These are phyloP conservation scores for Andrena fulva DNA, from an alignment of 2,888 invertebrate genomes.

Conservation along the genomic window DNA sequence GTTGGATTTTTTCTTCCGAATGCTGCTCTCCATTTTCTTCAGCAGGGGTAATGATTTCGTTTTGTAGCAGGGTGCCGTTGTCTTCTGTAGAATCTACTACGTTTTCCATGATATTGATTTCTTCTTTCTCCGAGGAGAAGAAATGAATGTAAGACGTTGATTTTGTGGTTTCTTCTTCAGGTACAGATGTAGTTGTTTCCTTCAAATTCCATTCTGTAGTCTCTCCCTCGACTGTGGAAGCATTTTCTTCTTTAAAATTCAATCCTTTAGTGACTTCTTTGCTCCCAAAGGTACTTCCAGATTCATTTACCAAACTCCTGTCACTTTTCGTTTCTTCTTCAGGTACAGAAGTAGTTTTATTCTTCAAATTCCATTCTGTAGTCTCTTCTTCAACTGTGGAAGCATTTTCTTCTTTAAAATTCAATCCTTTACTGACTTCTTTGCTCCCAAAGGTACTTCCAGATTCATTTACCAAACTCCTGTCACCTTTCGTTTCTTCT, in stretches of 20 bases:
- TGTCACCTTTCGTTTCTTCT: too few relatives aligned
- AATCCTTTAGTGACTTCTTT: neutral
- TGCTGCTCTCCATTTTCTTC: neutral
- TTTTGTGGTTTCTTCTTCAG: too few relatives aligned
- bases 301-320: neutral
- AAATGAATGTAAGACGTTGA: neutral
- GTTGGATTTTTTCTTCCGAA: neutral
- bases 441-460: too few relatives aligned
- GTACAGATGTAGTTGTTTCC: neutral
- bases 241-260: neutral
- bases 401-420: neutral
- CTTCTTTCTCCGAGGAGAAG: neutral
- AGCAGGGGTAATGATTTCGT: too few relatives aligned
- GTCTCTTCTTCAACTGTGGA: neutral
- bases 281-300: neutral
- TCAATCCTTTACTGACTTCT: too few relatives aligned
- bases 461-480: too few relatives aligned
- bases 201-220: neutral
- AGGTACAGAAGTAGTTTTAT: too few relatives aligned
- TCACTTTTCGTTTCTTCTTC: neutral
- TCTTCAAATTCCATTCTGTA: neutral
- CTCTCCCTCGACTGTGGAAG: neutral
- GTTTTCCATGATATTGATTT: neutral
- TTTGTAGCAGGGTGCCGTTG: too few relatives aligned
- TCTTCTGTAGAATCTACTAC: too few relatives aligned